A percentile compares a stretch with the other conserved stretches of the same genome.
Evolutionary conservation across 2,888 invertebrate genomes (phyloP).

Genomic region (Thelaira solivaga): DNA sequence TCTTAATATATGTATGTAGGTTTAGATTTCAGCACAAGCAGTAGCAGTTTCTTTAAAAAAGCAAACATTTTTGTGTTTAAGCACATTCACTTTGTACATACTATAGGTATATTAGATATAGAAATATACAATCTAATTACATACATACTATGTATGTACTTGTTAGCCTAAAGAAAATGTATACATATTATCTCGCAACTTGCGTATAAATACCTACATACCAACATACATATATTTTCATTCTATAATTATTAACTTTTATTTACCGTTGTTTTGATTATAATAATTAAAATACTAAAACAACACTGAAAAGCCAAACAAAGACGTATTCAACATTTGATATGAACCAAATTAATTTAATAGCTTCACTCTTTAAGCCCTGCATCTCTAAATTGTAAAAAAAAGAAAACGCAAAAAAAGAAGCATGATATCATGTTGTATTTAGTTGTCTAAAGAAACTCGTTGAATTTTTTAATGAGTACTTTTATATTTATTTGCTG

Average conservation of each 20-base stretch:
- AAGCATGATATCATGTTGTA: slow-evolving; percentile 17
- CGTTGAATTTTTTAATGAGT: not conserved
- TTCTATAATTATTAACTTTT: not conserved
- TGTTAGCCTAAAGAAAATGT: not conserved
- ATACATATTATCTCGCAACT: not conserved
- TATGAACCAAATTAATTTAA: not conserved
- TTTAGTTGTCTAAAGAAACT: slow-evolving; percentile 3
- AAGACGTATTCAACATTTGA: slow-evolving; percentile 13
- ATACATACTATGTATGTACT: not conserved
- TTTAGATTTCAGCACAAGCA: too few relatives aligned
- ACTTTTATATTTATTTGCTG: not conserved
- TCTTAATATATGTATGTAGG: too few relatives aligned
- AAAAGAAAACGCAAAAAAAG: not conserved
- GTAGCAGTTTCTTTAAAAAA: too few relatives aligned
- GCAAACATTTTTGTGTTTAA: too few relatives aligned
- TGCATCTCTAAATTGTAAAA: not conserved
- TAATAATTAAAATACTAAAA: slow-evolving; percentile 11
- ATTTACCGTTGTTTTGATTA: slow-evolving; percentile 8
- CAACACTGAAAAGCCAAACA: not conserved
- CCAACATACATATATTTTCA: not conserved
- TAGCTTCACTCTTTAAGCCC: slow-evolving; percentile 5
- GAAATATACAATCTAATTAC: too few relatives aligned
- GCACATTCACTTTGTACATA: too few relatives aligned
- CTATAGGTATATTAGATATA: too few relatives aligned
- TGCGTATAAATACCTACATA: not conserved